Evolutionary conservation across 2,113 vertebrate species (phyloP).

Genomic region (Craseonycteris thonglongyai): DNA sequence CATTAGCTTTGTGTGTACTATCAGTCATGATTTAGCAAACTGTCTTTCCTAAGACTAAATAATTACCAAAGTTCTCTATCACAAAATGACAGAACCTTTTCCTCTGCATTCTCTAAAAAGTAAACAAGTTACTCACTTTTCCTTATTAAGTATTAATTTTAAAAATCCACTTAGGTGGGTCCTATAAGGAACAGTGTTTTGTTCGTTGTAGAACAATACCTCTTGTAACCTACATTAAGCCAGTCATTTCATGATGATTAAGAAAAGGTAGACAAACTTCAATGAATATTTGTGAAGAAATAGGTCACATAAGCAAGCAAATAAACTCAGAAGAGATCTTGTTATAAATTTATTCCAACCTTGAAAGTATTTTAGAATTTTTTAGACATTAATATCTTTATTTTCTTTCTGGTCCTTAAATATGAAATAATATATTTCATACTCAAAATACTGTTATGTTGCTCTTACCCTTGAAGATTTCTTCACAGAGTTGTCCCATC

Average conservation of each 20-base stretch:
- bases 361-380: neutral
- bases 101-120: neutral
- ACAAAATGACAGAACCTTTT: neutral
- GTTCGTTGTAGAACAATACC: neutral
- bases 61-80: neutral
- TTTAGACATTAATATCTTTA: neutral
- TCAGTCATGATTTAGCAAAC: neutral
- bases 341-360: neutral
- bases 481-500: conserved; percentile 81
- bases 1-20: neutral
- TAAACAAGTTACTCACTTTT: neutral
- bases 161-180: neutral
- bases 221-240: neutral
- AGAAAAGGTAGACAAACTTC: neutral
- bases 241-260: neutral
- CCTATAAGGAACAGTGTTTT: neutral
- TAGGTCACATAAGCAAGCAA: neutral
- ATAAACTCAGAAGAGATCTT: neutral
- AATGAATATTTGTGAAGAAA: neutral
- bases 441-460: neutral
- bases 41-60: neutral
- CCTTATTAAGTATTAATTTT: neutral
- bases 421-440: neutral
- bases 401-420: neutral
- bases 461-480: conserved; percentile 89